phyloP scores from a whole-genome alignment of 2,888 invertebrate genomes.

The Chrysodeixis includens region DNA sequence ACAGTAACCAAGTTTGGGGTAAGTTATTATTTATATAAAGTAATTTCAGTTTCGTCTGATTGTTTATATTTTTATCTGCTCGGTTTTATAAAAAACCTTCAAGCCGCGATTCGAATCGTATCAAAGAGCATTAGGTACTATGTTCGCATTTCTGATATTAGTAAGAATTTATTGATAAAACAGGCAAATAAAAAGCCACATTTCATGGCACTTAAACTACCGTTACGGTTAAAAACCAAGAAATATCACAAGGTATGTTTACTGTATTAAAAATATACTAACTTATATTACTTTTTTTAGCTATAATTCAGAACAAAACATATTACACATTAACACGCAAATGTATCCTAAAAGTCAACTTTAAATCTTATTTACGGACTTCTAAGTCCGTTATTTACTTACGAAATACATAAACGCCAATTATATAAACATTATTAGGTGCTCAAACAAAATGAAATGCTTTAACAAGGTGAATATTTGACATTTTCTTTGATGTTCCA shows the following conservation, averaged over 20 bases:
- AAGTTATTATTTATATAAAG: no score
- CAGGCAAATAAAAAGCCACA: neutral
- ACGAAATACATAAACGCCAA: slow-evolving; percentile 40
- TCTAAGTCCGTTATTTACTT: neutral
- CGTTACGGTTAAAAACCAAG: slow-evolving; percentile 1
- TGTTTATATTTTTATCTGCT: neutral
- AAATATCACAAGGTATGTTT: slow-evolving; percentile 3
- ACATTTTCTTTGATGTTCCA: slow-evolving; percentile 78
- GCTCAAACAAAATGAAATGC: slow-evolving; percentile 49
- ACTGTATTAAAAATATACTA: neutral
- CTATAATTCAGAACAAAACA: slow-evolving; percentile 7
- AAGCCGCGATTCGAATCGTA: neutral
- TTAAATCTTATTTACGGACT: slow-evolving; percentile 6
- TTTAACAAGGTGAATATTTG: slow-evolving; percentile 46
- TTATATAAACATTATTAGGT: slow-evolving; percentile 55
- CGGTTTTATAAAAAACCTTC: neutral
- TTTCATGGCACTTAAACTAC: neutral
- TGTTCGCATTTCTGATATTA: neutral
- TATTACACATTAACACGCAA: slow-evolving; percentile 7
- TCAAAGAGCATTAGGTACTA: neutral
- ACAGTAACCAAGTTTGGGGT: no score
- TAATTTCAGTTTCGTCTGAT: no score
- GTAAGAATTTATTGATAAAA: slow-evolving; percentile 4
- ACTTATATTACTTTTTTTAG: neutral
- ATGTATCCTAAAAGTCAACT: neutral